Percentiles rank a stretch among this genome's conserved stretches.
phyloP scores from a whole-genome alignment of 2,888 invertebrate species.

The Poecilus cupreus region DNA sequence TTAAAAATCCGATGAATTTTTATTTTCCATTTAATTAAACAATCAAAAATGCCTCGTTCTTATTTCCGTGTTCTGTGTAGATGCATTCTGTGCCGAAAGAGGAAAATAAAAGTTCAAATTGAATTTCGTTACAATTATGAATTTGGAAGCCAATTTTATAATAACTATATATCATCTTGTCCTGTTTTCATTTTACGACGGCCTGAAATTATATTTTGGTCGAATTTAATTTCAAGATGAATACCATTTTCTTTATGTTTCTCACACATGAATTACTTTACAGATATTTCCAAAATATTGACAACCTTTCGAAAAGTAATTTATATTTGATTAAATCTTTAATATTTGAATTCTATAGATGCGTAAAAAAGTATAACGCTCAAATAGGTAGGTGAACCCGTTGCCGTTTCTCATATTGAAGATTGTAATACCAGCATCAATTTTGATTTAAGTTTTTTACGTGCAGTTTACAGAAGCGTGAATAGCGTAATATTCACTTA shows the following conservation, averaged over 20 bases:
- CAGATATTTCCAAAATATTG: background rate
- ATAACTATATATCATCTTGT: conserved; percentile 4
- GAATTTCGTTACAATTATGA: conserved; percentile 30
- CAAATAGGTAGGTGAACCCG: background rate
- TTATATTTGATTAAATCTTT: conserved; percentile 16
- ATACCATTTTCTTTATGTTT: background rate
- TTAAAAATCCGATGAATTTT: conserved; percentile 24
- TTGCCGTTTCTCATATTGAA: conserved; percentile 1
- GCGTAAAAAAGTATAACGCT: conserved; percentile 10
- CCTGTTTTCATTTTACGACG: background rate
- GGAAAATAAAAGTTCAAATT: conserved; percentile 33
- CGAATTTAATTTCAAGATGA: background rate
- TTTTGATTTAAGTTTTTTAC: conserved; percentile 12
- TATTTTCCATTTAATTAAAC: conserved; percentile 43
- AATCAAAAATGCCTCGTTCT: conserved; percentile 5
- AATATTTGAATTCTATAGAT: conserved; percentile 4
- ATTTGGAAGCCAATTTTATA: background rate
- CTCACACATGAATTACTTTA: background rate
- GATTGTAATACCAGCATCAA: background rate
- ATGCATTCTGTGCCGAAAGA: background rate
- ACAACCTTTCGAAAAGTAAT: background rate
- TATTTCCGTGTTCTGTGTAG: background rate
- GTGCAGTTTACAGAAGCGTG: background rate
- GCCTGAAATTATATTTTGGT: background rate
- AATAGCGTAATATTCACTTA: conserved; percentile 30